phyloP scores from a whole-genome alignment of 2,888 invertebrate species.

The Athalia circularis region DNA sequence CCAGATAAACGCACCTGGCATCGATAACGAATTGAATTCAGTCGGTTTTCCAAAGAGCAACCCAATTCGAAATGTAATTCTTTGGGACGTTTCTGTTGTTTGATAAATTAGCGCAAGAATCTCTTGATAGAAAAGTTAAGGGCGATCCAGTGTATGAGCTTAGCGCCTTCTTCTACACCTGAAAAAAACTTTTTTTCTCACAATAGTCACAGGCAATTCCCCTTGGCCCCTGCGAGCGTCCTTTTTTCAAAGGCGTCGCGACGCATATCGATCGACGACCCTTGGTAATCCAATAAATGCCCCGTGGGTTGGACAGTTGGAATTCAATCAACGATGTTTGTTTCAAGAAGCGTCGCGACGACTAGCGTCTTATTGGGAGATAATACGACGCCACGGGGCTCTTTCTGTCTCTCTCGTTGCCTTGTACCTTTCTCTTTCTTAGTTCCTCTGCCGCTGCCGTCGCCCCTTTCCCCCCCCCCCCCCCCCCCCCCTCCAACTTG shows the following conservation, averaged over 20 bases:
- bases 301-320: slow-evolving; percentile 39
- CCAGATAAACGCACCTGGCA: too few species aligned
- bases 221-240: neutral
- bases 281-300: slow-evolving; percentile 44
- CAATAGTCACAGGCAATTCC: slow-evolving; percentile 8
- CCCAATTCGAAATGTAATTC: neutral
- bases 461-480: slow-evolving; percentile 10
- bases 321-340: slow-evolving; percentile 46
- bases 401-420: slow-evolving; percentile 37
- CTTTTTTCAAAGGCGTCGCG: slow-evolving; percentile 18
- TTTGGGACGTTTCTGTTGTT: neutral
- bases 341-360: slow-evolving; percentile 46
- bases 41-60: neutral
- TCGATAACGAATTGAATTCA: too few species aligned
- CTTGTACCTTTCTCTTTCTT: slow-evolving; percentile 39
- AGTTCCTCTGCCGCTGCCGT: neutral
- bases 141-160: slow-evolving; percentile 3
- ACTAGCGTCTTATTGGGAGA: slow-evolving; percentile 46
- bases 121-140: neutral
- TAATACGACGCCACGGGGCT: slow-evolving; percentile 48
- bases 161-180: neutral
- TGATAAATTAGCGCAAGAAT: neutral
- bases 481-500: slow-evolving; percentile 51
- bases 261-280: slow-evolving; percentile 40
- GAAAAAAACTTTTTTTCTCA: neutral